These are phyloP conservation scores for Erebia ligea DNA, from an alignment of 2,888 invertebrate genomes.

Conservation along the genomic window DNA sequence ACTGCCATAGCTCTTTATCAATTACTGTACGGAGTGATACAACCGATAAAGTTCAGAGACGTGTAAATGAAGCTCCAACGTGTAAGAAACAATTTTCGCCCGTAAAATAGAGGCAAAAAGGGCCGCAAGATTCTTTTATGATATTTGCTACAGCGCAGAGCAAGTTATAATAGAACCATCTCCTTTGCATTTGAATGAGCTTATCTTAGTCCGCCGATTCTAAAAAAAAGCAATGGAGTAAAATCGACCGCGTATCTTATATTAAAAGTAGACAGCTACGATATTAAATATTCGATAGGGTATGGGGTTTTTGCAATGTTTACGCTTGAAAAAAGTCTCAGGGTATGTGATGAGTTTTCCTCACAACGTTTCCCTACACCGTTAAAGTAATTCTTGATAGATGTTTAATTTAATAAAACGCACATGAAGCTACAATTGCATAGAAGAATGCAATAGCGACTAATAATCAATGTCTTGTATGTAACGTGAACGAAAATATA, in stretches of 20 bases:
- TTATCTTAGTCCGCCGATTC: constrained; percentile 33
- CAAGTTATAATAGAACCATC: constrained; percentile 41
- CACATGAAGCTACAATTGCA: too few species aligned
- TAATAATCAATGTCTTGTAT: too few species aligned
- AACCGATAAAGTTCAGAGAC: constrained; percentile 10
- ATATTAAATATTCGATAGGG: constrained; percentile 26
- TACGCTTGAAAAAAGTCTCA: background rate
- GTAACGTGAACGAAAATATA: background rate
- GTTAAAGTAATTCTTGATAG: too few species aligned
- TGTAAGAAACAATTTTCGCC: constrained; percentile 31
- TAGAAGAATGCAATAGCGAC: too few species aligned
- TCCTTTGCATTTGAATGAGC: constrained; percentile 42
- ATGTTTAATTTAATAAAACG: too few species aligned
- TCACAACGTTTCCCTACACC: too few species aligned
- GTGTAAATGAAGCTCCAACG: constrained; percentile 20
- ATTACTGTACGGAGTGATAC: background rate
- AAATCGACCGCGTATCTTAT: constrained; percentile 31
- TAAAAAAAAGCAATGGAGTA: constrained; percentile 19
- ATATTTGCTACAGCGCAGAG: constrained; percentile 35
- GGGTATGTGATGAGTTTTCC: background rate
- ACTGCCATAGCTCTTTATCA: background rate
- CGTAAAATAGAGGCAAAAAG: constrained; percentile 36
- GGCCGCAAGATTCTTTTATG: constrained; percentile 39
- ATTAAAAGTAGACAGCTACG: constrained; percentile 22
- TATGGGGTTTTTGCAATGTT: background rate